A percentile compares a stretch with the other conserved stretches of the same genome.
These are phyloP conservation scores for Mystacornis crossleyi DNA, from an alignment of 2,113 vertebrate species.

Conservation along the genomic window DNA sequence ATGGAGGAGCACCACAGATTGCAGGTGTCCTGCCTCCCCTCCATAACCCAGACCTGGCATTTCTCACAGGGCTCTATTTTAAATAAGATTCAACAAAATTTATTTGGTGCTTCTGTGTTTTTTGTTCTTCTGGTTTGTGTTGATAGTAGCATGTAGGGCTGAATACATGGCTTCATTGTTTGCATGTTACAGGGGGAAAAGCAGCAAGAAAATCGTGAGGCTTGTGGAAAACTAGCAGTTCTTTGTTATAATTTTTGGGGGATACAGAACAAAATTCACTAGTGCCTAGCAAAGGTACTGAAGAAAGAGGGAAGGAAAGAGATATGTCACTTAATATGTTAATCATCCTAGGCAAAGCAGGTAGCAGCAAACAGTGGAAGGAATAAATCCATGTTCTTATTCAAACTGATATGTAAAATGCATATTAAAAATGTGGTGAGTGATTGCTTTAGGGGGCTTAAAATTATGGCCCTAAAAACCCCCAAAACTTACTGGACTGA, in stretches of 20 bases:
- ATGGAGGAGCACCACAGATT: background rate
- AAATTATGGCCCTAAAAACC: background rate
- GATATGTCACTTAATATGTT: fast-evolving
- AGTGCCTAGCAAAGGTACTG: background rate
- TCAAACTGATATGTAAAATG: background rate
- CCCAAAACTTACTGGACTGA: background rate
- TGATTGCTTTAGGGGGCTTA: background rate
- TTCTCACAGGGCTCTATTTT: background rate
- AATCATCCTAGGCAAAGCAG: background rate
- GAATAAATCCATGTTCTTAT: background rate
- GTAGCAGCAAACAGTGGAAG: background rate
- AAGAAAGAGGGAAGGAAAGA: background rate
- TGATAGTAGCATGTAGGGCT: background rate
- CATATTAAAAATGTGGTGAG: background rate
- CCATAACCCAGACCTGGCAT: background rate
- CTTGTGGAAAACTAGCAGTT: background rate
- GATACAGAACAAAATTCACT: background rate
- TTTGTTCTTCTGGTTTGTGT: background rate
- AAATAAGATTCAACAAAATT: background rate
- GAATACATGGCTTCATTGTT: fast-evolving
- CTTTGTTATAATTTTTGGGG: background rate
- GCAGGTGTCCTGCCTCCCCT: background rate
- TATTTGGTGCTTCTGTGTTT: background rate
- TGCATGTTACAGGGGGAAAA: background rate
- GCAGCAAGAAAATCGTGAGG: background rate